These are phyloP conservation scores for Furnarius figulus DNA, from an alignment of 2,113 vertebrate species.

Conservation along the genomic window DNA sequence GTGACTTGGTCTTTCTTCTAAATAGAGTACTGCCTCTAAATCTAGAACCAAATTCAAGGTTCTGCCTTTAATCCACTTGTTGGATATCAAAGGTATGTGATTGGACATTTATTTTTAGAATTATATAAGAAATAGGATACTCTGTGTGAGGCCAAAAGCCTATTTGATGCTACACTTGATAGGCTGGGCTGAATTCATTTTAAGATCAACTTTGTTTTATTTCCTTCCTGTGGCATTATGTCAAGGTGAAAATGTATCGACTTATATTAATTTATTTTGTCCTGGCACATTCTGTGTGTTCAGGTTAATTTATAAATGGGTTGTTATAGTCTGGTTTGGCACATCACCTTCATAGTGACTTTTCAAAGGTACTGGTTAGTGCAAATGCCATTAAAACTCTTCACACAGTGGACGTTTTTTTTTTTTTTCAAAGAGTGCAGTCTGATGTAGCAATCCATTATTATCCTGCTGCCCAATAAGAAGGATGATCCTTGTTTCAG, in stretches of 20 bases:
- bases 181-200: conserved; percentile 36
- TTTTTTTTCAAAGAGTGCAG: neutral
- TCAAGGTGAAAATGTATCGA: conserved; percentile 53
- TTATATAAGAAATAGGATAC: neutral
- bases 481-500: neutral
- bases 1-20: neutral
- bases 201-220: conserved; percentile 46
- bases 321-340: conserved; percentile 5
- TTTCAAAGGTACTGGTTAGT: conserved; percentile 19
- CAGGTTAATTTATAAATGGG: conserved; percentile 41
- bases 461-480: neutral
- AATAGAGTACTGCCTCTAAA: neutral
- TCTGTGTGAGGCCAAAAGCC: conserved; percentile 1
- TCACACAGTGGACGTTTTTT: neutral
- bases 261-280: conserved; percentile 27
- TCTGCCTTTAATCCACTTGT: neutral
- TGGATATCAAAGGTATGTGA: neutral
- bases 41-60: neutral
- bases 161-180: neutral
- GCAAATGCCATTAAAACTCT: neutral
- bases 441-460: neutral
- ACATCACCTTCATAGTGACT: neutral
- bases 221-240: conserved; percentile 14
- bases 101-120: conserved; percentile 19
- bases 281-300: neutral